These are phyloP conservation scores for Edolisoma coerulescens DNA, from an alignment of 2,113 vertebrate species.

Conservation along the genomic window DNA sequence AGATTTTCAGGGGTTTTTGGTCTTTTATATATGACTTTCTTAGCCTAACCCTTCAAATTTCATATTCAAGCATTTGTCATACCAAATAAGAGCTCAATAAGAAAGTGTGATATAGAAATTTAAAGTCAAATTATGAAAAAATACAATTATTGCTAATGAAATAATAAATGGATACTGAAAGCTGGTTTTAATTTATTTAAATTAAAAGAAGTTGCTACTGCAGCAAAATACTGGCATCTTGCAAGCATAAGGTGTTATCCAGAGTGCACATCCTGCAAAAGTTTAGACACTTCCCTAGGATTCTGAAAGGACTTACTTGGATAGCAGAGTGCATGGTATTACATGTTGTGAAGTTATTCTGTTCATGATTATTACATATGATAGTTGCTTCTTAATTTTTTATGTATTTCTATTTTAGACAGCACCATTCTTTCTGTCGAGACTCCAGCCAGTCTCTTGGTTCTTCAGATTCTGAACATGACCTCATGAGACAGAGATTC, in stretches of 20 bases:
- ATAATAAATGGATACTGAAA: not conserved
- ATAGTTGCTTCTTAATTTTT: not conserved
- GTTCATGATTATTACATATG: not conserved
- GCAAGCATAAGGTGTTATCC: not conserved
- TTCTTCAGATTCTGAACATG: constrained; percentile 82
- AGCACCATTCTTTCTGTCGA: constrained; percentile 61
- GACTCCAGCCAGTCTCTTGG: constrained; percentile 75
- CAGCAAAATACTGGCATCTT: not conserved
- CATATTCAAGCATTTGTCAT: not conserved
- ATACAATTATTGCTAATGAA: not conserved
- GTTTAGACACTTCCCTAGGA: not conserved
- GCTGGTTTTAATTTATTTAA: not conserved
- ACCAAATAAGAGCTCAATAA: not conserved
- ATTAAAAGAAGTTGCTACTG: not conserved
- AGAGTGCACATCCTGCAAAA: not conserved
- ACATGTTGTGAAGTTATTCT: not conserved
- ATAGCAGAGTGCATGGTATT: not conserved
- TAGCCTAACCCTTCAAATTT: not conserved
- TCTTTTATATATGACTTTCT: not conserved
- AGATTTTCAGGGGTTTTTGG: not conserved
- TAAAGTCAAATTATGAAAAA: not conserved
- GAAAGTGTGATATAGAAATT: not conserved
- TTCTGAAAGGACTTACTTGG: not conserved
- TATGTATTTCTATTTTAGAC: constrained; percentile 68
- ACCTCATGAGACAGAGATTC: constrained; percentile 86